These are phyloP conservation scores for Thamnophis sirtalis DNA, from an alignment of 2,113 vertebrate species.

Conservation along the genomic window DNA sequence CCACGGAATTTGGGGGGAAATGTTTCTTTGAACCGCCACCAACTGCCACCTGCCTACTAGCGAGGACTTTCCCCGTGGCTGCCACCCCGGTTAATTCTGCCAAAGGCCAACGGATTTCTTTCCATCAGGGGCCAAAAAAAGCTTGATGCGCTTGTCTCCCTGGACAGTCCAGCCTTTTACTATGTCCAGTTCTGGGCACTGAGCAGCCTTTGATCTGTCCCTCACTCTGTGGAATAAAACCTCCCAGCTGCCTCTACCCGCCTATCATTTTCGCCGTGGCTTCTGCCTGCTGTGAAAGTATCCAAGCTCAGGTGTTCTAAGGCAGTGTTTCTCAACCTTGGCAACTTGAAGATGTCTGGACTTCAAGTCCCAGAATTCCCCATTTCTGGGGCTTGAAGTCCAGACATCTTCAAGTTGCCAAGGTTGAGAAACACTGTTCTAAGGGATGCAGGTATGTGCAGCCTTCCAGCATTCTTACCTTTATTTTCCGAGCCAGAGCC, in stretches of 20 bases:
- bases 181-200: not conserved
- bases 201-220: not conserved
- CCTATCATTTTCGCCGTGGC: not conserved
- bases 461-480: conserved; percentile 69
- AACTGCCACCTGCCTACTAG: not conserved
- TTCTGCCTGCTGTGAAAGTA: not conserved
- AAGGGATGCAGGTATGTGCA: not conserved
- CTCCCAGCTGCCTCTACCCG: not conserved
- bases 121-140: too few relatives aligned
- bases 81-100: not conserved
- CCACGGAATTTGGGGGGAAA: rapidly evolving
- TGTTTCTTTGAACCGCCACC: not conserved
- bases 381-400: too few relatives aligned
- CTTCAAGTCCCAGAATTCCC: too few relatives aligned
- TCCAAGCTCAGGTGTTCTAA: rapidly evolving
- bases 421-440: too few relatives aligned
- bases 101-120: not conserved
- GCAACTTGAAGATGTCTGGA: too few relatives aligned
- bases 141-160: too few relatives aligned
- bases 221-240: not conserved
- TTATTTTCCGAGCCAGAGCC: conserved; percentile 86
- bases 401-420: too few relatives aligned
- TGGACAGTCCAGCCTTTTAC: not conserved
- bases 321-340: too few relatives aligned
- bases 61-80: too few relatives aligned